phyloP scores from a whole-genome alignment of 1,140 invertebrate species.

The Drosophila mojavensis region DNA sequence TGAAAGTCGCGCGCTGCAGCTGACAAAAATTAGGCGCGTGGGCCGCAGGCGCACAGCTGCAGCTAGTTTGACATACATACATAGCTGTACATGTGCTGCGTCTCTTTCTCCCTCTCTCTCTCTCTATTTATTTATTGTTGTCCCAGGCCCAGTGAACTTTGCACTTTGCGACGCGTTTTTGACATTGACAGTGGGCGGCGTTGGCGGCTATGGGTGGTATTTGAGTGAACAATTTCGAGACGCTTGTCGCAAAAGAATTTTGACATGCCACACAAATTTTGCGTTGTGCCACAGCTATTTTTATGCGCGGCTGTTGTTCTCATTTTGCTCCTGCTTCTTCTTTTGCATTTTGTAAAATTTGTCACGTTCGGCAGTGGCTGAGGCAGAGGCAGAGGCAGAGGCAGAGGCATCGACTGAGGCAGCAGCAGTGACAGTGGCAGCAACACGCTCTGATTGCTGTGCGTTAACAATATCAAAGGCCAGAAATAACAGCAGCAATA shows the following conservation, averaged over 20 bases:
- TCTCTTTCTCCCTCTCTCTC: background rate
- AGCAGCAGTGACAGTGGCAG: background rate
- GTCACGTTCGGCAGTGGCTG: conserved; percentile 60
- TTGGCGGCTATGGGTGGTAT: conserved; percentile 16
- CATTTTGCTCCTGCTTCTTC: conserved; percentile 8
- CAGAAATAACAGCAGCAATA: conserved; percentile 26
- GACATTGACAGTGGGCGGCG: conserved; percentile 35
- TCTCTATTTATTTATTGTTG: conserved; percentile 7
- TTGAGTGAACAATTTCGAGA: conserved; percentile 24
- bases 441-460: conserved; percentile 52
- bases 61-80: background rate
- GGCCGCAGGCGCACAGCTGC: conserved; percentile 24
- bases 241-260: conserved; percentile 54
- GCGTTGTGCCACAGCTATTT: conserved; percentile 62
- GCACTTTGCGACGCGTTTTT: conserved; percentile 35
- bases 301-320: conserved; percentile 54
- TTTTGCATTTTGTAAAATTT: conserved; percentile 64
- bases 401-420: conserved; percentile 5
- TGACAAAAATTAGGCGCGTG: conserved; percentile 41
- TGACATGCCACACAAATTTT: conserved; percentile 56
- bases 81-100: background rate
- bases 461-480: conserved; percentile 44
- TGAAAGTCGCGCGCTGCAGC: conserved; percentile 62
- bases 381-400: background rate
- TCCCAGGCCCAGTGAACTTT: conserved; percentile 49